Evolutionary conservation across 2,888 invertebrate species (phyloP).

Genomic region (Harmothoe impar): DNA sequence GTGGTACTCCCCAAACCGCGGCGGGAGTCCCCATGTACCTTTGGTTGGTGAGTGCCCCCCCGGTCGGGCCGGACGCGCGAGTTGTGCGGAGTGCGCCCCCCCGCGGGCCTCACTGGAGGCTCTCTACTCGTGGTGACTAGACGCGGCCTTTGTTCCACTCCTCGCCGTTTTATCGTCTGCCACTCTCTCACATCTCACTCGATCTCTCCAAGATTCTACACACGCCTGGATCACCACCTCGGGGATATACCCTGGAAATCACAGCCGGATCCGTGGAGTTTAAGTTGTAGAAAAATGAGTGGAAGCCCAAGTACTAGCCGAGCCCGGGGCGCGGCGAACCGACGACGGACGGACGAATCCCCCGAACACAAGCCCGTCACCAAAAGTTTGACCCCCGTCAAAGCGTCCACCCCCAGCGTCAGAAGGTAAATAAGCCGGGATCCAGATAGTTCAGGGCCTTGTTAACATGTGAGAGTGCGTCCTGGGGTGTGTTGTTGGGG

Average conservation of each 20-base stretch:
- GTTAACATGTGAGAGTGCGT: background rate
- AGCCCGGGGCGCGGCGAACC: background rate
- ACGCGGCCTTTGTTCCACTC: background rate
- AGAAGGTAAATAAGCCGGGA: background rate
- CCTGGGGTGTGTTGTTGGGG: background rate
- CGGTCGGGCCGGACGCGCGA: background rate
- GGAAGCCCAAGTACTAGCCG: slow-evolving; percentile 29
- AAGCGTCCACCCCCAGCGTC: slow-evolving; percentile 44
- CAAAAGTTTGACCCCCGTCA: slow-evolving; percentile 45
- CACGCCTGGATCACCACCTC: background rate
- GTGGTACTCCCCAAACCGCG: no score
- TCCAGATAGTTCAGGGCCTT: background rate
- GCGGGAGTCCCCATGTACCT: background rate
- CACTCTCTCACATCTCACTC: background rate
- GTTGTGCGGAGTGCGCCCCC: background rate
- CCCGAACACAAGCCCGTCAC: slow-evolving; percentile 19
- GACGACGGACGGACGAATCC: slow-evolving; percentile 4
- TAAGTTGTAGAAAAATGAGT: background rate
- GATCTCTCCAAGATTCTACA: slow-evolving; percentile 31
- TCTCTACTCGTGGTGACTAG: background rate
- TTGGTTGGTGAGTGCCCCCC: background rate
- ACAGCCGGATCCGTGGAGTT: background rate
- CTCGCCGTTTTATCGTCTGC: background rate
- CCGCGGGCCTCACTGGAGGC: background rate
- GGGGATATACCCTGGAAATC: background rate